Base-by-base conservation (phyloP, 2,888 invertebrate species). In the Tachina fera region DNA sequence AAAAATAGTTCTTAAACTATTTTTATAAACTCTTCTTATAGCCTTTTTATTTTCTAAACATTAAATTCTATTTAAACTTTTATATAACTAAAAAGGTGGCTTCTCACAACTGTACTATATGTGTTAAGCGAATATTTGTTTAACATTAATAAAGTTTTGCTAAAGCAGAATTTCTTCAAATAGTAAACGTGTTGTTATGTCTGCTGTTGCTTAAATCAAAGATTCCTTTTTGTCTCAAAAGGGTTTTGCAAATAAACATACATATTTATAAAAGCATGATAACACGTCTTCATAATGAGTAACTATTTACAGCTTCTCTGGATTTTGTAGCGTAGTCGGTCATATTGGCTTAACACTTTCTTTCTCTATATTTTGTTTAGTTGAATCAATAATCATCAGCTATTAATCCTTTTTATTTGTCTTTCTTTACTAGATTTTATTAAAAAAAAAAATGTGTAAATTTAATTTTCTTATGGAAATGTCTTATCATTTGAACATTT, bases 381-480 rank as follows among this genome's bases (percentile, higher is more conserved):
- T 65, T 56, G 14, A 43, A 49, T 49, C 45, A 47, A 47, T 39
- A 14, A 13, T 49, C 49, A 14, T 49, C 4, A 49, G 14, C 14
- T 49, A 14, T 13, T n/a, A n/a, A 14, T 49, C 11, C n/a, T 6
- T 1, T 65, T 65, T 31, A 43, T 61, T 65, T 47, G n/a, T 68
- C 31, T 68, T 70, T 75, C 53, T 70, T 51, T 51, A 16, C 31
- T 83, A 72, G 65, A 65, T 71, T 58, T 75, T 75, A 84, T 79
- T 71, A 65, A 39, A 78, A 78, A 78, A 78, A 68, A 81, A 70
- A 84, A 79, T 70, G 76, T 84, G 53, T 65, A 81, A 72, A 77
- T 68, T 77, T 60, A 51, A 65, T 71, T 63, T 31, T 31, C 63
- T 72, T n/a, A 43, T 31, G 6, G 1, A 43, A 60, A 47, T 53